phyloP scores from a whole-genome alignment of 2,113 vertebrate genomes.

The human region DNA sequence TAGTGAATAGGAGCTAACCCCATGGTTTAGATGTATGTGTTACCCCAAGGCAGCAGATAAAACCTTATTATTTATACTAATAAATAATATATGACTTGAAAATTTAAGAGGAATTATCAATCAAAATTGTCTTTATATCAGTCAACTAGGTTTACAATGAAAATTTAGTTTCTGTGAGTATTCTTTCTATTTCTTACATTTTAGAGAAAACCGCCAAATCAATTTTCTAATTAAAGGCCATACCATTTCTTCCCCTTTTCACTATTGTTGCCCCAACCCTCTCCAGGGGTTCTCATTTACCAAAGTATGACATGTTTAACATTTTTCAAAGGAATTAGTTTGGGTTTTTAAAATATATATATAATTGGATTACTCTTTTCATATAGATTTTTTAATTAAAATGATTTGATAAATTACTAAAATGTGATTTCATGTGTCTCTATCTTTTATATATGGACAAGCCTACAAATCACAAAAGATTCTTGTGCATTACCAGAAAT shows the following conservation, averaged over 20 bases:
- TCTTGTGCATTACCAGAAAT: not conserved
- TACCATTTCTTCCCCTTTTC: not conserved
- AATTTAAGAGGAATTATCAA: not conserved
- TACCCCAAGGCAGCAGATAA: not conserved
- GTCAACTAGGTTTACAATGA: not conserved
- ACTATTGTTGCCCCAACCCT: not conserved
- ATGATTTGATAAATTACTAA: not conserved
- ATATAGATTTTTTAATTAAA: not conserved
- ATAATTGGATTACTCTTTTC: not conserved
- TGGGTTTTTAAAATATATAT: not conserved
- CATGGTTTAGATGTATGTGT: not conserved
- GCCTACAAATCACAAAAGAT: not conserved
- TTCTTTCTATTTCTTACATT: not conserved
- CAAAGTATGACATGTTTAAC: not conserved
- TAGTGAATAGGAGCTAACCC: not conserved
- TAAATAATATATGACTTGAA: not conserved
- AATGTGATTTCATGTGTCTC: not conserved
- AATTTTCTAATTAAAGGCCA: not conserved
- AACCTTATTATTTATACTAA: not conserved
- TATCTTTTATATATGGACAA: not conserved
- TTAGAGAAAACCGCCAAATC: not conserved
- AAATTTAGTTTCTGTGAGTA: not conserved
- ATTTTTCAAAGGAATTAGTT: not conserved
- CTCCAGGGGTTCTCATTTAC: not conserved
- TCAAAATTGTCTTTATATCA: not conserved